Evolutionary conservation across 1,140 invertebrate genomes (phyloP).

Genomic region (Zaprionus africanus): DNA sequence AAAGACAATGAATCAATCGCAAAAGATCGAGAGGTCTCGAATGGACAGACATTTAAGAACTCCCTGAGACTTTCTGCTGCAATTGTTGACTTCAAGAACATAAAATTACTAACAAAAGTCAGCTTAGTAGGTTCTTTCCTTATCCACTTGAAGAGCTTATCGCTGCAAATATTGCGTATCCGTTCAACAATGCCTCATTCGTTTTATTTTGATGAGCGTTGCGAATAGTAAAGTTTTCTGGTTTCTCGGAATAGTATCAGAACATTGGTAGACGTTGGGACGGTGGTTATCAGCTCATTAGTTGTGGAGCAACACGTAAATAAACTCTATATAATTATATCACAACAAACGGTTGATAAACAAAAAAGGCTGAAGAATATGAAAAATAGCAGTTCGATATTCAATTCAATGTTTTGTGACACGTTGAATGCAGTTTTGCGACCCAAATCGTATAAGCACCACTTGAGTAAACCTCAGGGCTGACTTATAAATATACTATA

Average conservation of each 20-base stretch:
- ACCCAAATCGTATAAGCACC: neutral
- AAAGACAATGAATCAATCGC: constrained; percentile 5
- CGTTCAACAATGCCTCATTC: neutral
- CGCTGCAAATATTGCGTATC: neutral
- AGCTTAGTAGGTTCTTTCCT: neutral
- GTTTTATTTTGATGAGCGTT: neutral
- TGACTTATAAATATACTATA: no score
- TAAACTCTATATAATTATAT: constrained; percentile 14
- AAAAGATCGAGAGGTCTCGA: constrained; percentile 1
- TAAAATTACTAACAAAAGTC: neutral
- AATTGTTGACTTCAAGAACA: neutral
- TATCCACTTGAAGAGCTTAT: neutral
- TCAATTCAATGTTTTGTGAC: neutral
- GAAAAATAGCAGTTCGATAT: neutral
- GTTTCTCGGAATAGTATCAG: constrained; percentile 24
- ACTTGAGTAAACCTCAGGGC: constrained; percentile 42
- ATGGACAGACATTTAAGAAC: neutral
- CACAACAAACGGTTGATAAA: constrained; percentile 17
- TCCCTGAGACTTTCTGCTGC: neutral
- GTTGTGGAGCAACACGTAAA: constrained; percentile 11
- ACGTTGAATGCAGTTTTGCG: constrained; percentile 12
- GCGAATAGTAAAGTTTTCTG: neutral
- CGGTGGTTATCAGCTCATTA: constrained; percentile 44
- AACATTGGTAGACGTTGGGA: constrained; percentile 12
- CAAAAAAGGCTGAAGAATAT: neutral